A percentile compares a stretch with the other conserved stretches of the same genome.
These are phyloP conservation scores for Scaptomyza pallida DNA, from an alignment of 1,140 invertebrate species.

Conservation along the genomic window DNA sequence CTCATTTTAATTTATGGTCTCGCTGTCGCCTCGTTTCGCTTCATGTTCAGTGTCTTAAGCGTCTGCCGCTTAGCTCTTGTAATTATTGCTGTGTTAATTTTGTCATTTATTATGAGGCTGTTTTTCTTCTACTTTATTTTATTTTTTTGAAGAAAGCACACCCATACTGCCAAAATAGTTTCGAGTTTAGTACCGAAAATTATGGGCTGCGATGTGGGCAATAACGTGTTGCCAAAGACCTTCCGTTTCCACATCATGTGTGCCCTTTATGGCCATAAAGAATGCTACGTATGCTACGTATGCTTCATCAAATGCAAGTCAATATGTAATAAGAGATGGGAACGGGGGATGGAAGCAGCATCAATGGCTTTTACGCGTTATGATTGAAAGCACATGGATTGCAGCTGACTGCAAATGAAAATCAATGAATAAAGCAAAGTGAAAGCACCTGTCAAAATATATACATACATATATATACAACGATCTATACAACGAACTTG, in stretches of 20 bases:
- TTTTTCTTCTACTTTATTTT: conserved; percentile 1
- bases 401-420: conserved; percentile 44
- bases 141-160: background rate
- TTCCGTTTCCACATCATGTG: conserved; percentile 55
- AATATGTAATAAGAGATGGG: conserved; percentile 37
- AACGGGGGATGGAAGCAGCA: background rate
- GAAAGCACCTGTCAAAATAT: conserved; percentile 5
- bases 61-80: conserved; percentile 32
- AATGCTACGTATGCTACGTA: conserved; percentile 60
- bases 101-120: conserved; percentile 76
- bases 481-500: background rate
- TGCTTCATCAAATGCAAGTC: conserved; percentile 69
- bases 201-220: conserved; percentile 44
- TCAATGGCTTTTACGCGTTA: conserved; percentile 39
- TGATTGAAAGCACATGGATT: conserved; percentile 35
- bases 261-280: conserved; percentile 64
- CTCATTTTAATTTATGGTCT: conserved; percentile 62
- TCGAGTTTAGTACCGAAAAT: conserved; percentile 74
- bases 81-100: conserved; percentile 79
- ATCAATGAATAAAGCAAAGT: conserved; percentile 29
- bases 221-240: conserved; percentile 49
- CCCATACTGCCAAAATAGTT: conserved; percentile 61
- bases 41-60: conserved; percentile 1
- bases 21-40: conserved; percentile 16
- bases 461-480: too few species aligned